Base-by-base conservation (phyloP, 2,888 invertebrate genomes). In the Acleris sparsana region DNA sequence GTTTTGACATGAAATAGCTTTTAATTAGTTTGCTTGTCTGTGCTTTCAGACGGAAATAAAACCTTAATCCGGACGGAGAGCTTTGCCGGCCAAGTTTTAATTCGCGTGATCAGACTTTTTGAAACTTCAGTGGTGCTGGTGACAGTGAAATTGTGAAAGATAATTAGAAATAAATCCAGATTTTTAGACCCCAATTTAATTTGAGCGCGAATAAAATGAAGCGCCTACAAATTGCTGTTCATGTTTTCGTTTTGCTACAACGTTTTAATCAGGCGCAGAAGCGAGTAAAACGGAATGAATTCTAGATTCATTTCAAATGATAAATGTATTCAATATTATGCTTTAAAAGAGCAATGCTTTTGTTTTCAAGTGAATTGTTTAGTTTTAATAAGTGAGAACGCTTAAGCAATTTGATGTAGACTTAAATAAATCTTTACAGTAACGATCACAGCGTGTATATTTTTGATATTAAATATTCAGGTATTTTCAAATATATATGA, bases 151-250 rank as follows among this genome's bases (percentile, higher is more conserved):
- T 60, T 49, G 43, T 22, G 29, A 44, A n/a, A 43, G 55, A 49
- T 51, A 65, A 65, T 60, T 60, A 65, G 51, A 60, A 51, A 51
- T 46, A 56, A 44, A 55, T 29, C 29, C 25, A n/a, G 57, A 63
- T 51, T 39, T 53, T 39, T 17, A 25, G 4, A 39, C 17, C 18
- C 25, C 46, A 17, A 39, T 46, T 48, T 49, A 43, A 48, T 51
- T 39, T 13, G 22, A n/a, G 16, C 16, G 20, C 5, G 33, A 53
- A 44, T 44, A 11, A 56, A 56, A 5, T 18, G 16, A 25, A 25
- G 46, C 46, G 57, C 57, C 57, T 57, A n/a, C 9, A 3, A 46
- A 11, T 17, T 22, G 11, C 7, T 7, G 22, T n/a, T 17, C 11
- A 13, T 1, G 17, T 3, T 44, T 46, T 25, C 7, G 16, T 25